Base-by-base conservation (phyloP, 1,140 invertebrate genomes). In the Thaumetopoea pityocampa region DNA sequence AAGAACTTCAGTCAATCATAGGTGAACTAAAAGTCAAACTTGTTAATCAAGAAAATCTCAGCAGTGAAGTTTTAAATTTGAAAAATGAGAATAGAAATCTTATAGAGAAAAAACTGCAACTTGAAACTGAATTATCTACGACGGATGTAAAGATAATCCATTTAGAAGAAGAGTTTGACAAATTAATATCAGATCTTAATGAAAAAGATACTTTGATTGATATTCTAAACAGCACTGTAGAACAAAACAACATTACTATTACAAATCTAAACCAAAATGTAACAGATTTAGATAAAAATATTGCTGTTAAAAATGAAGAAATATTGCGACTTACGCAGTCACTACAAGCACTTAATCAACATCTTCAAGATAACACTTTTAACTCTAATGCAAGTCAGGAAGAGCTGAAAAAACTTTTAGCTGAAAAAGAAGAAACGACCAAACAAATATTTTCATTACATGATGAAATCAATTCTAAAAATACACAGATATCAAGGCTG, bases 131-230 rank as follows among this genome's bases (percentile, higher is more conserved):
- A 30, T 34, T 81, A 16, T 55, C 63, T 14, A 42, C 55, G 6
- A 67, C 67, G 11, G 59, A 80, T 45, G 36, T 17, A 5, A 80
- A 82, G 70, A 72, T 80, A 26, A 23, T 51, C 5, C 35, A 57
- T 22, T 47, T 82, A 23, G 62, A 77, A 56, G 43, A 67, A 32
- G 67, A 83, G 52, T 70, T 82, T 33, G 64, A 72, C 7, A 82
- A 83, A 41, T 32, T 81, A 17, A 48, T 68, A 11, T 14, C 40
- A 2, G 69, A 78, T 29, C 37, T 76, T 5, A 70, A 67, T 26
- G 72, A 79, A 41, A 82, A 78, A 41, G 67, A 76, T 45, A 47
- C 53, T 4, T 34, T 70, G 8, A 79, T 79, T 10, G 64, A 73
- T 30, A 52, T 40, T 10, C 44, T 82, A 11, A 77, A 76, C 45